Evolutionary conservation across 2,797 vertebrate genomes (phyloP).

Genomic region (Gymnothorax javanicus): DNA sequence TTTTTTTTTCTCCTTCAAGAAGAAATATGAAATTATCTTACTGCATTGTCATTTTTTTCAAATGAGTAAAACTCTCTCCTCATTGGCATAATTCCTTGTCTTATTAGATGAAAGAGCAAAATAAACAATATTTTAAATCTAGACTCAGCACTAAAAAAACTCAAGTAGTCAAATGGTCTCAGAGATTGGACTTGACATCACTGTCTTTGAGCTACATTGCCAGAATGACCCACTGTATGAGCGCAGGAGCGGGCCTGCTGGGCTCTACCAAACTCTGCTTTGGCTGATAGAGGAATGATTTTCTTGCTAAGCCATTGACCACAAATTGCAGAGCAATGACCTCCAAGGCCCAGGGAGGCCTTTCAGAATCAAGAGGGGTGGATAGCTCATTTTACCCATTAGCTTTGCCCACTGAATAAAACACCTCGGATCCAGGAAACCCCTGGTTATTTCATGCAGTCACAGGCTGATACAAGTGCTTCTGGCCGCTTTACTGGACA

Average conservation of each 20-base stretch:
- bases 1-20: no score
- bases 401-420: constrained; percentile 60
- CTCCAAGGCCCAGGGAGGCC: constrained; percentile 50
- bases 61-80: no score
- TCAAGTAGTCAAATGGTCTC: no score
- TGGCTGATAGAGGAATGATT: background rate
- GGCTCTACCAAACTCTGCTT: background rate
- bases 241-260: background rate
- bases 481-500: constrained; percentile 56
- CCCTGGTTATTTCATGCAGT: constrained; percentile 40
- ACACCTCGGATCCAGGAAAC: constrained; percentile 75
- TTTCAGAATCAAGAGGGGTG: background rate
- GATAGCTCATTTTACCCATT: constrained; percentile 57
- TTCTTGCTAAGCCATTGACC: constrained; percentile 7
- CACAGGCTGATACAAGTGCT: no score
- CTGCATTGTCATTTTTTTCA: no score
- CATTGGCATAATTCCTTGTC: no score
- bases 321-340: constrained; percentile 4
- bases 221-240: background rate
- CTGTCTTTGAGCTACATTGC: background rate
- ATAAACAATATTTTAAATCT: no score
- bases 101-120: no score
- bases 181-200: background rate
- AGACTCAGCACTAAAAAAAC: no score
- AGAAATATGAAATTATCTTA: no score